Conservation (phyloP, 2,888 invertebrate genomes). For the Erebia epiphron region DNA sequence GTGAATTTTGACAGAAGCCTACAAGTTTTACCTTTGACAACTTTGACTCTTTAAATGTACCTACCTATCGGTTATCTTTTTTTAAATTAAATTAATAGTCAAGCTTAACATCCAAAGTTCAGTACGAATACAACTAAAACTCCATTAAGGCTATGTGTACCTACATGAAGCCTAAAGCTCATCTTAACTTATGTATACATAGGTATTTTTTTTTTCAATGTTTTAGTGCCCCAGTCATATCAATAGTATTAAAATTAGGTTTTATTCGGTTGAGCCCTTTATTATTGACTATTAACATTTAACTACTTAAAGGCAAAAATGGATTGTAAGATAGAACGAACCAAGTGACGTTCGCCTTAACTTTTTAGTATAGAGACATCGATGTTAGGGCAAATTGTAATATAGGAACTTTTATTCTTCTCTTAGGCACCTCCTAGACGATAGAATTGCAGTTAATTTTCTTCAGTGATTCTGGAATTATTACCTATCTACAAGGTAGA, state of each 20-base stretch:
- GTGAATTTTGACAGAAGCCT: background rate
- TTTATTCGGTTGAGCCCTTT: background rate
- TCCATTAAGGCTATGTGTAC: too few species aligned
- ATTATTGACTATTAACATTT: background rate
- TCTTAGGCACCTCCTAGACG: conserved; percentile 4
- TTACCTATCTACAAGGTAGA: too few species aligned
- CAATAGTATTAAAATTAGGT: background rate
- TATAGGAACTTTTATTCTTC: background rate
- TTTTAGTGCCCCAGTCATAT: background rate
- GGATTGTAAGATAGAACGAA: conserved; percentile 4
- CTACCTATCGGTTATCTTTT: too few species aligned
- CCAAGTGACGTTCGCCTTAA: conserved; percentile 4
- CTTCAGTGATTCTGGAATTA: background rate
- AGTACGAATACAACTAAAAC: background rate
- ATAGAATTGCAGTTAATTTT: background rate
- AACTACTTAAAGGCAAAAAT: background rate
- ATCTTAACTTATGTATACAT: background rate
- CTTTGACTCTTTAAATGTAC: background rate
- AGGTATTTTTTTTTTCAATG: background rate
- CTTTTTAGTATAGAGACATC: background rate
- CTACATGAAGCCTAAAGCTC: background rate
- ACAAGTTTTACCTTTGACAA: background rate
- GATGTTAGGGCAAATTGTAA: background rate
- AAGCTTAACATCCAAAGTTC: background rate
- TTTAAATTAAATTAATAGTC: too few species aligned